Percentiles rank a stretch among this genome's conserved stretches.
Conservation (phyloP, 2,113 vertebrate species). For the Dascyllus trimaculatus region DNA sequence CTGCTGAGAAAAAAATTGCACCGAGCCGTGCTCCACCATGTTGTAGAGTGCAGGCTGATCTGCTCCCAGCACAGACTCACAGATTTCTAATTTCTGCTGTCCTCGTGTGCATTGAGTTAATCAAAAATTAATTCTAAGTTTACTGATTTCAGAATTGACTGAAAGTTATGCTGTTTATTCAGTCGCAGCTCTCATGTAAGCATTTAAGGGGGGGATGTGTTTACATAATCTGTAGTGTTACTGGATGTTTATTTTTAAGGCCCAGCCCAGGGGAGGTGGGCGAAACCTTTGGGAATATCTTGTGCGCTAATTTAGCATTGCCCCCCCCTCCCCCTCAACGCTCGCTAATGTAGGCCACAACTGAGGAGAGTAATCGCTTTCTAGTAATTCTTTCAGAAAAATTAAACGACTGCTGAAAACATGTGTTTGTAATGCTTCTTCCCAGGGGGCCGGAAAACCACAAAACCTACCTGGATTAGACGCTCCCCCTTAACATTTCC, state of each 20-base stretch:
- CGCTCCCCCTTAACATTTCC: conserved; percentile 32
- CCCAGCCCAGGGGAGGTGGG: conserved; percentile 60
- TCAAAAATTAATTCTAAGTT: conserved; percentile 54
- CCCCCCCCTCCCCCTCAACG: conserved; percentile 30
- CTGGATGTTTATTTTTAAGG: conserved; percentile 74
- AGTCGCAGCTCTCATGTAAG: conserved; percentile 50
- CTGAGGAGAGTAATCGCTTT: conserved; percentile 51
- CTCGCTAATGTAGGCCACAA: conserved; percentile 72
- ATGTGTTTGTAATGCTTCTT: conserved; percentile 50
- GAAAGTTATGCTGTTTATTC: conserved; percentile 59
- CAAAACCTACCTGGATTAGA: conserved; percentile 68
- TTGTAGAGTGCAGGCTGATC: conserved; percentile 35
- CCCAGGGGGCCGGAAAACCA: conserved; percentile 39
- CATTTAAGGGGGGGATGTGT: conserved; percentile 64
- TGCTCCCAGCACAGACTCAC: neutral
- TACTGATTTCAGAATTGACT: conserved; percentile 49
- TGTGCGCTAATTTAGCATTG: conserved; percentile 55
- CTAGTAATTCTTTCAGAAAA: conserved; percentile 66
- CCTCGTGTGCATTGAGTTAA: conserved; percentile 28
- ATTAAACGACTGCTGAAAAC: conserved; percentile 43
- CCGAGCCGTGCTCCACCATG: conserved; percentile 22
- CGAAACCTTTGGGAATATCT: conserved; percentile 64
- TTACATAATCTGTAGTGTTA: conserved; percentile 69
- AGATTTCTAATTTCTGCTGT: conserved; percentile 33
- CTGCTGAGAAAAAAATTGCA: conserved; percentile 49